A percentile compares a stretch with the other conserved stretches of the same genome.
These are phyloP conservation scores for Ciona savignyi DNA, from an alignment of 23 tunicate genomes.

Conservation along the genomic window DNA sequence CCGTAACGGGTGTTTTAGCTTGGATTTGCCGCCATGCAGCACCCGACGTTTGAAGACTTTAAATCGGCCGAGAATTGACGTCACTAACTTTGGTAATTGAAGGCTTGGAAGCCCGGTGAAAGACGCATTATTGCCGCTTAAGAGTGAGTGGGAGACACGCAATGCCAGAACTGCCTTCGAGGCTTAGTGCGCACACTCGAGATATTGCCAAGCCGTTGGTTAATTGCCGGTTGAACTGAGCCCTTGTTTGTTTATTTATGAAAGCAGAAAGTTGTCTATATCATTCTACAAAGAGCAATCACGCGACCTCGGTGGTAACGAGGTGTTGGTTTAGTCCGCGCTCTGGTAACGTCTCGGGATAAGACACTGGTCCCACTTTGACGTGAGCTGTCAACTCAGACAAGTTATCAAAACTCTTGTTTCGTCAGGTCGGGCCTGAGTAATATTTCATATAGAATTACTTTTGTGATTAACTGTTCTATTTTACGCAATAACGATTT, in stretches of 20 bases:
- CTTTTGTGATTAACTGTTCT: too few relatives aligned
- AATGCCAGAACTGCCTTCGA: not conserved
- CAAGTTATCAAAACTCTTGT: not conserved
- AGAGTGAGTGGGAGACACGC: not conserved
- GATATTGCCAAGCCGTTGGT: not conserved
- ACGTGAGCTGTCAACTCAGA: not conserved
- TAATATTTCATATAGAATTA: too few relatives aligned
- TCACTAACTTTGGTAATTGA: not conserved
- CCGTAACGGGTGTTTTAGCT: conserved; percentile 1
- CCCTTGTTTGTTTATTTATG: not conserved
- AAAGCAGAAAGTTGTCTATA: too few relatives aligned
- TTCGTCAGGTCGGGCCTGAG: too few relatives aligned
- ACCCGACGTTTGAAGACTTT: not conserved
- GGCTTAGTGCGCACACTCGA: not conserved
- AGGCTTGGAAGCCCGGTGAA: not conserved
- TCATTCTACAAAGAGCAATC: not conserved
- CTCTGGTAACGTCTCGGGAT: not conserved
- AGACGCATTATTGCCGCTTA: not conserved
- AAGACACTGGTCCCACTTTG: not conserved
- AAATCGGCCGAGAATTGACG: conserved; percentile 12
- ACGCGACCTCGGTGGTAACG: not conserved
- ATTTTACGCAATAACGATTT: too few relatives aligned
- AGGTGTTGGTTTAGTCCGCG: not conserved
- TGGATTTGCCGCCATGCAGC: not conserved
- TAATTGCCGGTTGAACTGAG: not conserved